These are phyloP conservation scores for Drosophila tripunctata DNA, from an alignment of 2,888 invertebrate species.

Conservation along the genomic window DNA sequence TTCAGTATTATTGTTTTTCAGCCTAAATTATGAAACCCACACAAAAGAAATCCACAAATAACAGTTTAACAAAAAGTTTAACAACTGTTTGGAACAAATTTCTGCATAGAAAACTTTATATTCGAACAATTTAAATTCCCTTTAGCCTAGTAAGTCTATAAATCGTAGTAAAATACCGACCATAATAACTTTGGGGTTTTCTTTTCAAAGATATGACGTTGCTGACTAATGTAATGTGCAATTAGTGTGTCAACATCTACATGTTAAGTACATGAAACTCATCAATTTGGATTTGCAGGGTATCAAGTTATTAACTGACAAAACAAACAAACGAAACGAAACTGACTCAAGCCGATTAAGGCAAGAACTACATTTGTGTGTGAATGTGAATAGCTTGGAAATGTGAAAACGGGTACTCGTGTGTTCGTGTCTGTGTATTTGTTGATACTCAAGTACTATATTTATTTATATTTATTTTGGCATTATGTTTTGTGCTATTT, in stretches of 20 bases:
- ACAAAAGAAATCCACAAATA: background rate
- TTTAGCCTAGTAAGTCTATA: no score
- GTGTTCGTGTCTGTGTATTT: no score
- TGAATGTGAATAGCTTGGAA: conserved; percentile 3
- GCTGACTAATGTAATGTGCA: no score
- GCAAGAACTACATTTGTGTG: background rate
- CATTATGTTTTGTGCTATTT: conserved; percentile 34
- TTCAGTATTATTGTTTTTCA: background rate
- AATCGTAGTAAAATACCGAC: no score
- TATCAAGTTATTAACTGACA: background rate
- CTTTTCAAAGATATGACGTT: no score
- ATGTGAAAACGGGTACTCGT: background rate
- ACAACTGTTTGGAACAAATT: background rate
- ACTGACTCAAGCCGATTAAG: conserved; percentile 10
- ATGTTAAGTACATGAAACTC: background rate
- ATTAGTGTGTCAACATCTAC: no score
- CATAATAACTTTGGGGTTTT: no score
- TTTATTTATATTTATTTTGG: conserved; percentile 41
- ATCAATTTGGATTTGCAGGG: background rate
- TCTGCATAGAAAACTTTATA: no score
- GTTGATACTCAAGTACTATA: conserved; percentile 2
- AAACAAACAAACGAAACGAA: background rate
- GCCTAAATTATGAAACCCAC: conserved; percentile 1
- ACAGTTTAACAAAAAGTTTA: no score
- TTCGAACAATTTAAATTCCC: no score